Percentiles rank a stretch among this genome's conserved stretches.
phyloP scores from a whole-genome alignment of 2,888 invertebrate genomes.

The Amorpha juglandis region DNA sequence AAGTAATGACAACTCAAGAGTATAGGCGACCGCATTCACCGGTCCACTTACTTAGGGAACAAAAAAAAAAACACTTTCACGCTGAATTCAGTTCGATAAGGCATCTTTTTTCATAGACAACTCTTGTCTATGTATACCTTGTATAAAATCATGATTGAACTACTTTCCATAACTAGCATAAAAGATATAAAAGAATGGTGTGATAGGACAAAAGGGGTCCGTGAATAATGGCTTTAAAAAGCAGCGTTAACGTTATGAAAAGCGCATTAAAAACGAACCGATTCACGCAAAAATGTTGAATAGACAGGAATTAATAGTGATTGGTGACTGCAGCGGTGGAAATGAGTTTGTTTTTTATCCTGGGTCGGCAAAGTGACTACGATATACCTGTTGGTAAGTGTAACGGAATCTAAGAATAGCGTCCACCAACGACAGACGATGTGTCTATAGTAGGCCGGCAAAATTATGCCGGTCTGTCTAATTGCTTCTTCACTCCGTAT shows the following conservation, averaged over 20 bases:
- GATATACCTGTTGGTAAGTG: no score
- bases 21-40: background rate
- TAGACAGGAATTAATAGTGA: constrained; percentile 20
- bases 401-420: no score
- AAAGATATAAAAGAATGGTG: constrained; percentile 5
- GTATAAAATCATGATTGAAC: background rate
- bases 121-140: background rate
- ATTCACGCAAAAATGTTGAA: constrained; percentile 14
- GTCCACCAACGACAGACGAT: no score
- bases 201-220: constrained; percentile 2
- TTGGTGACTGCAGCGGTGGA: constrained; percentile 4
- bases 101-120: background rate
- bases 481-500: no score
- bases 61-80: background rate
- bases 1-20: background rate
- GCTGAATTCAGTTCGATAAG: background rate
- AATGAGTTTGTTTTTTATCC: background rate
- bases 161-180: background rate
- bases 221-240: constrained; percentile 10
- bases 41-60: background rate
- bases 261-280: constrained; percentile 2
- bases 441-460: no score
- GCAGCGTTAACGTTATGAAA: constrained; percentile 1
- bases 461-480: no score
- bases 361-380: no score